phyloP scores from a whole-genome alignment of 2,888 invertebrate species.

The Ceriagrion tenellum region DNA sequence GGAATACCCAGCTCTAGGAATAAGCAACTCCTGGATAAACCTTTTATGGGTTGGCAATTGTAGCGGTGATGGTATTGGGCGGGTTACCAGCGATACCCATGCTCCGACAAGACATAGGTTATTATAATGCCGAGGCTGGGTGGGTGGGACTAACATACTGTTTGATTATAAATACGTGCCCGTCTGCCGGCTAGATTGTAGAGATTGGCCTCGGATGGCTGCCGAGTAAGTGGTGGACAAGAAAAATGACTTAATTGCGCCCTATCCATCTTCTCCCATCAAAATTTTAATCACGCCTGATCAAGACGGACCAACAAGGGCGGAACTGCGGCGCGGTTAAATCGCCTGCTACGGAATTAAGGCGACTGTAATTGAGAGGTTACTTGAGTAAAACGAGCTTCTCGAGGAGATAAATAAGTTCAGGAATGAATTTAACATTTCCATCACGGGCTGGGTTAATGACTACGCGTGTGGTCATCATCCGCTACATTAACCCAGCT shows the following conservation, averaged over 20 bases:
- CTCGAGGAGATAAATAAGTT: not conserved
- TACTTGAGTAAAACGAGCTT: not conserved
- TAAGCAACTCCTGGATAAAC: no score
- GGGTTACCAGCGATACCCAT: not conserved
- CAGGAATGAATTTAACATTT: not conserved
- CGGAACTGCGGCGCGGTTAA: not conserved
- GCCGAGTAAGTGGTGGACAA: constrained; percentile 13
- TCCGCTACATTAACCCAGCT: not conserved
- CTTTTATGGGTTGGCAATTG: no score
- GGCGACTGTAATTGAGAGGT: not conserved
- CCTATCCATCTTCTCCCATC: not conserved
- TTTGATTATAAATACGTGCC: constrained; percentile 62
- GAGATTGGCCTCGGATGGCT: constrained; percentile 46
- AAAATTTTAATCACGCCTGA: constrained; percentile 16
- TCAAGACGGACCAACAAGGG: not conserved
- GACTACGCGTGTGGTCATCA: not conserved
- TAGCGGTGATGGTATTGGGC: not conserved
- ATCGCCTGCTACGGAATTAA: not conserved
- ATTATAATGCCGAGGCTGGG: not conserved
- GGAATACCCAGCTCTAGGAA: no score
- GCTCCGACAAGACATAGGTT: not conserved
- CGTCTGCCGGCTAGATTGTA: constrained; percentile 1
- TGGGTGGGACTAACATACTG: not conserved
- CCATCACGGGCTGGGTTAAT: no score
- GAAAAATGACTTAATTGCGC: constrained; percentile 43